Conservation (phyloP, 1,140 invertebrate genomes). For the Pseudachorutes palmiensis region DNA sequence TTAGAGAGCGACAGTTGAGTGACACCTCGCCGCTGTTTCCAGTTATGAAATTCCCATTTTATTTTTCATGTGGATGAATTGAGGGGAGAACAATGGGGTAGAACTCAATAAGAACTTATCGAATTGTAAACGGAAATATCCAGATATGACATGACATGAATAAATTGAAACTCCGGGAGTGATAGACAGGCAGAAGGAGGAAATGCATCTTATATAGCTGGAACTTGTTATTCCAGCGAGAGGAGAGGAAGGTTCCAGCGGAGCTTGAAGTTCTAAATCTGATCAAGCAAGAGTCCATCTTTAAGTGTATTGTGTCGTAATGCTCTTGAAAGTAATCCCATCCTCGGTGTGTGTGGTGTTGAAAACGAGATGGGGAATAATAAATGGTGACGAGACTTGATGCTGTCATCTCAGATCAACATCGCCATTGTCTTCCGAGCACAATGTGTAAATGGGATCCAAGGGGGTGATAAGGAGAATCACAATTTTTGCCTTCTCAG, state of each 20-base stretch:
- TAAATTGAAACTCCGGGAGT: conserved; percentile 1
- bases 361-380: not conserved
- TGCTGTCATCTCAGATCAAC: not conserved
- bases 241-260: not conserved
- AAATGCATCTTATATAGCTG: not conserved
- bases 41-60: too few species aligned
- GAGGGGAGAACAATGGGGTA: too few species aligned
- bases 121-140: conserved; percentile 1
- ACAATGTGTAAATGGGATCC: not conserved
- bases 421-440: not conserved
- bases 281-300: not conserved
- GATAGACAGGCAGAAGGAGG: not conserved
- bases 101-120: not conserved
- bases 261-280: not conserved
- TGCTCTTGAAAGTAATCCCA: not conserved
- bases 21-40: not conserved
- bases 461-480: not conserved
- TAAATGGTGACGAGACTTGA: not conserved
- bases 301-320: not conserved
- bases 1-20: too few species aligned
- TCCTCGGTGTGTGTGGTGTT: not conserved
- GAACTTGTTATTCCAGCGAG: not conserved
- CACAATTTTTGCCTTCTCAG: too few species aligned
- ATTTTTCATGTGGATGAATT: too few species aligned
- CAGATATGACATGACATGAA: conserved; percentile 12